Base-by-base conservation (phyloP, 2,113 vertebrate genomes). In the Pelodiscus sinensis region DNA sequence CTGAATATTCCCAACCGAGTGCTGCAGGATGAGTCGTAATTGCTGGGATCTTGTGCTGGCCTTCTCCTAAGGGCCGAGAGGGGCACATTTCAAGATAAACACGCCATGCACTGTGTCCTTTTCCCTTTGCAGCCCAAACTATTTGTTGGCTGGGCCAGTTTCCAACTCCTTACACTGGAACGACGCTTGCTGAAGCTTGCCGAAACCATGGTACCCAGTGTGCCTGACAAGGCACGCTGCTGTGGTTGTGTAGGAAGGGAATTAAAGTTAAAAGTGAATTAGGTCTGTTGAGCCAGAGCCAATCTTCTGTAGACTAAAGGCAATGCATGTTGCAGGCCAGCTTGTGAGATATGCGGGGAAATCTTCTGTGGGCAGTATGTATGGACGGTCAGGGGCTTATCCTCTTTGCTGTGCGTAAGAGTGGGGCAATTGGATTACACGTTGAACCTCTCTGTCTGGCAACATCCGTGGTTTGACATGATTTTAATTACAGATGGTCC, bases 1-100 rank as follows among this genome's bases (percentile, higher is more conserved):
- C 10, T 13, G 24, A 12, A 35, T 38, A 5, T 24, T 13, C 22
- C 24, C 8, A 44, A 21, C 35, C 38, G 6, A 75, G 44, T 38
- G 13, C 24, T 14, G 7, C 4, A 35, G 16, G 13, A 57, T 2
- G 16, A 14, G 27, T 31, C 24, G 50, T 35, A 0, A 0, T 2
- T 35, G 62, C 8, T 2, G 35, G 62, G 75, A 31, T 18, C 56
- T 29, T 84, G 51, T 0, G 6, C 15, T 9, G 82, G 79, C 2
- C 11, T 31, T 51, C 82, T 14, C 1, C 22, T 1, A 62, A 24
- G 14, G 27, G 56, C 50, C 18, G n/a, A 31, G 19, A 21, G 56
- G 14, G 58, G 13, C 60, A 9, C 15, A 5, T 27, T 78, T 68
- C 79, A 4, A 75, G 13, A 10, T 6, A 3, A 5, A 25, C 18